Evolutionary conservation across 2,888 invertebrate genomes (phyloP).

Genomic region (Linnaemya vulpina): DNA sequence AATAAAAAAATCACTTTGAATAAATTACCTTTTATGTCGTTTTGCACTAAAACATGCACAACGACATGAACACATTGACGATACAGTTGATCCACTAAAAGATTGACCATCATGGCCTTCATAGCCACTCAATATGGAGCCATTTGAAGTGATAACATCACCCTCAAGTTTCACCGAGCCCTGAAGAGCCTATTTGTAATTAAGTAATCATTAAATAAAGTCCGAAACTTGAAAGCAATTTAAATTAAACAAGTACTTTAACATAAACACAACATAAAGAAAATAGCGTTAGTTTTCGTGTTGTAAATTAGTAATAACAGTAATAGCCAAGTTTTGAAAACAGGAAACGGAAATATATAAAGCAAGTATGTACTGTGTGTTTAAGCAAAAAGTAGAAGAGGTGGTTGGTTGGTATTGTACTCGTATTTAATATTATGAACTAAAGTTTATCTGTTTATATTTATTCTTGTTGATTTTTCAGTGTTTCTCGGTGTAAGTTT

Average conservation of each 20-base stretch:
- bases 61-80: constrained; percentile 83
- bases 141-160: constrained; percentile 97
- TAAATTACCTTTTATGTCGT: constrained; percentile 82
- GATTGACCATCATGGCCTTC: constrained; percentile 83
- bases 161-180: constrained; percentile 97
- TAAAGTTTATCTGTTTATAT: constrained; percentile 40
- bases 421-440: constrained; percentile 25
- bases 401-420: constrained; percentile 20
- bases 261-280: constrained; percentile 65
- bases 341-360: constrained; percentile 67
- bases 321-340: constrained; percentile 61
- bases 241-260: constrained; percentile 38
- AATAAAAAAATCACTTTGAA: background rate
- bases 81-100: constrained; percentile 81
- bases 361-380: constrained; percentile 48
- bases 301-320: constrained; percentile 55
- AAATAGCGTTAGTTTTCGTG: constrained; percentile 57
- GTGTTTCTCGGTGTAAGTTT: constrained; percentile 72
- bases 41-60: constrained; percentile 83
- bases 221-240: constrained; percentile 21
- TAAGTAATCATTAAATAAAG: constrained; percentile 75
- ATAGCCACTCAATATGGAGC: constrained; percentile 91
- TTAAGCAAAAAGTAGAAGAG: constrained; percentile 28
- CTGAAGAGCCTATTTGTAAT: constrained; percentile 90
- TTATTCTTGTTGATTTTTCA: constrained; percentile 20